Percentiles rank a stretch among this genome's conserved stretches.
These are phyloP conservation scores for Meiosimyza platycephala DNA, from an alignment of 2,888 invertebrate genomes.

Conservation along the genomic window DNA sequence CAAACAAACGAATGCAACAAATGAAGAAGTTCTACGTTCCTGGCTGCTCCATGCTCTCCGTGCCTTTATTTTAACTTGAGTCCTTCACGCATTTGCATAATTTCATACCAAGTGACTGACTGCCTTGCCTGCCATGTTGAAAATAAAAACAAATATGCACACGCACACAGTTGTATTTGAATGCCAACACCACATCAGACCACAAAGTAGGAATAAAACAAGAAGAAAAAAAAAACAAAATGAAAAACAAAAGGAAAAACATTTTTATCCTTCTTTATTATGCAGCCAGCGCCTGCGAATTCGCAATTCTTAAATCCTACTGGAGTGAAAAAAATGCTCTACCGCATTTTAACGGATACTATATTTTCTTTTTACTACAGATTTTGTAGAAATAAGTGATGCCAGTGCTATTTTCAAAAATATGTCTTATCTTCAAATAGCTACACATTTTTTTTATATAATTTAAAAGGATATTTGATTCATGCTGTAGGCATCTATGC, in stretches of 20 bases:
- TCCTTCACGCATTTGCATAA: conserved; percentile 28
- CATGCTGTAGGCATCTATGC: too few species aligned
- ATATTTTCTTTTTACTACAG: too few species aligned
- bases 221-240: conserved; percentile 34
- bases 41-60: not conserved
- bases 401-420: too few species aligned
- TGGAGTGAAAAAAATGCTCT: not conserved
- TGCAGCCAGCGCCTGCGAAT: conserved; percentile 42
- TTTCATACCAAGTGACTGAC: conserved; percentile 12
- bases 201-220: conserved; percentile 18
- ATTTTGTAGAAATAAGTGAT: too few species aligned
- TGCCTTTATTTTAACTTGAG: conserved; percentile 39
- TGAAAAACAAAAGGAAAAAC: conserved; percentile 23
- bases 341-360: not conserved
- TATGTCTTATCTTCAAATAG: too few species aligned
- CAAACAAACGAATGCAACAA: conserved; percentile 4
- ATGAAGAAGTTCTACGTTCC: conserved; percentile 28
- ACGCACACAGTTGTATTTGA: not conserved
- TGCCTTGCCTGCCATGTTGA: not conserved
- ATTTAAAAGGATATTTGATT: too few species aligned
- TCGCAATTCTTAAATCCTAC: not conserved
- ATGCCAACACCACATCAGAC: not conserved
- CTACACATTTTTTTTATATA: too few species aligned
- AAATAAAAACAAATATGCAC: conserved; percentile 13
- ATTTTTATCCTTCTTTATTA: conserved; percentile 54